Percentiles rank a stretch among this genome's conserved stretches.
Conservation (phyloP, 92 coral and sea anemone genomes). For the Hydrozoanthus gracilis region DNA sequence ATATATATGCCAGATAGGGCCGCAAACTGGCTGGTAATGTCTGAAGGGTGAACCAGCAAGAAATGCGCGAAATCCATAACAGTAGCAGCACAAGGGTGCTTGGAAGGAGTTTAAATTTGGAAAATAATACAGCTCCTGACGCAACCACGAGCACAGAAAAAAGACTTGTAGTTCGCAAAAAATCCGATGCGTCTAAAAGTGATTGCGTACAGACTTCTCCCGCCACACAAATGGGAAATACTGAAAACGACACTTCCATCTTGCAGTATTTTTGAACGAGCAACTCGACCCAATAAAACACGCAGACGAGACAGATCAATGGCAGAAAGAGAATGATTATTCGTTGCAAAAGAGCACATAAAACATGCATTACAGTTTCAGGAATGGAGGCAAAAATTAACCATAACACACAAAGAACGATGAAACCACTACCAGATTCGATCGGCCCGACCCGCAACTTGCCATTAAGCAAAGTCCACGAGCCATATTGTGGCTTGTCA, state of each 20-base stretch:
- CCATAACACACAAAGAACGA: constrained; percentile 79
- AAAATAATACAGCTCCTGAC: constrained; percentile 76
- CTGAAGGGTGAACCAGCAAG: constrained; percentile 84
- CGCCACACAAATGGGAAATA: constrained; percentile 90
- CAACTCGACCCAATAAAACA: constrained; percentile 97
- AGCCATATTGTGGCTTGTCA: constrained; percentile 79
- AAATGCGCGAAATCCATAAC: constrained; percentile 78
- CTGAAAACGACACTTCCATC: constrained; percentile 84
- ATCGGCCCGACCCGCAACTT: constrained; percentile 85
- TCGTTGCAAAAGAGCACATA: constrained; percentile 80
- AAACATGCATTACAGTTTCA: constrained; percentile 78
- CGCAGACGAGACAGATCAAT: constrained; percentile 84
- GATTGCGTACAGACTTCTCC: constrained; percentile 96
- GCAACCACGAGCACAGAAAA: constrained; percentile 81
- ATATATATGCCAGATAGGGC: constrained; percentile 89
- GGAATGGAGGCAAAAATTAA: constrained; percentile 94
- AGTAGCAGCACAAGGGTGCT: constrained; percentile 74
- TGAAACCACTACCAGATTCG: constrained; percentile 88
- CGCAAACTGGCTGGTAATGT: constrained; percentile 85
- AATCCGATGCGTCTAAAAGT: constrained; percentile 89
- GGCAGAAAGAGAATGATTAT: constrained; percentile 83
- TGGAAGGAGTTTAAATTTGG: constrained; percentile 82
- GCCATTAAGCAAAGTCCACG: constrained; percentile 86
- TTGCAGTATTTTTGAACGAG: constrained; percentile 96
- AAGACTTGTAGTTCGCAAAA: constrained; percentile 82